Evolutionary conservation across 2,797 vertebrate genomes (phyloP).

Genomic region (Helostoma temminkii): DNA sequence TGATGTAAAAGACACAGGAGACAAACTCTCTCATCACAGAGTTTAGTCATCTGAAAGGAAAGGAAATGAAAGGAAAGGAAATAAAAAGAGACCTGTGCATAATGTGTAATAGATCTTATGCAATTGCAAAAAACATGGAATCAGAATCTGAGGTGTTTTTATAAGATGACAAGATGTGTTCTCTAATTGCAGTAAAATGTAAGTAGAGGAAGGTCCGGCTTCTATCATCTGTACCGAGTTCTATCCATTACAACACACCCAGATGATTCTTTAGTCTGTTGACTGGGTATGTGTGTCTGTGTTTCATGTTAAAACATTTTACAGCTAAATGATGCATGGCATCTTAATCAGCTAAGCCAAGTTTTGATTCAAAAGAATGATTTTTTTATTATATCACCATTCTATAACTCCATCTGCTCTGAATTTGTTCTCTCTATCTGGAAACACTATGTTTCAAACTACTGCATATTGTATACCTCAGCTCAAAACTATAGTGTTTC

Average conservation of each 20-base stretch:
- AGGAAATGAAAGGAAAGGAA: background rate
- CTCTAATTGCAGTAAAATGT: slow-evolving; percentile 36
- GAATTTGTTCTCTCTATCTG: slow-evolving; percentile 24
- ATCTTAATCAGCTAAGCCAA: slow-evolving; percentile 57
- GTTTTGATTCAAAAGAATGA: slow-evolving; percentile 50
- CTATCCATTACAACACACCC: slow-evolving; percentile 38
- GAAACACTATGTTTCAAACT: slow-evolving; percentile 26
- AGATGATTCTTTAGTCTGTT: slow-evolving; percentile 49
- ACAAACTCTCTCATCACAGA: slow-evolving; percentile 28
- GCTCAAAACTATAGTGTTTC: slow-evolving; percentile 23
- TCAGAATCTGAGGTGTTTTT: background rate
- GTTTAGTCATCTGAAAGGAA: slow-evolving; percentile 15
- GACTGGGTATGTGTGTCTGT: slow-evolving; percentile 27
- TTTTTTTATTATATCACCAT: slow-evolving; percentile 43
- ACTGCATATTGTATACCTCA: too few species aligned
- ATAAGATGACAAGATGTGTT: slow-evolving; percentile 36
- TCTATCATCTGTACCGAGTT: slow-evolving; percentile 32
- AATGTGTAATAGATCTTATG: slow-evolving; percentile 19
- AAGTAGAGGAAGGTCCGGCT: slow-evolving; percentile 7
- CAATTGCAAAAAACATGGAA: slow-evolving; percentile 18
- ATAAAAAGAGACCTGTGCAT: background rate
- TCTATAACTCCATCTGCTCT: slow-evolving; percentile 59
- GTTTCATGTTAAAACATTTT: slow-evolving; percentile 42
- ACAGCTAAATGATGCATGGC: slow-evolving; percentile 47
- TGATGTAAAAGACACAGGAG: slow-evolving; percentile 62